Evolutionary conservation across 2,797 vertebrate species (phyloP), one percentile per base, ranked within the genome.

Genomic region (Antrozous pallidus): DNA sequence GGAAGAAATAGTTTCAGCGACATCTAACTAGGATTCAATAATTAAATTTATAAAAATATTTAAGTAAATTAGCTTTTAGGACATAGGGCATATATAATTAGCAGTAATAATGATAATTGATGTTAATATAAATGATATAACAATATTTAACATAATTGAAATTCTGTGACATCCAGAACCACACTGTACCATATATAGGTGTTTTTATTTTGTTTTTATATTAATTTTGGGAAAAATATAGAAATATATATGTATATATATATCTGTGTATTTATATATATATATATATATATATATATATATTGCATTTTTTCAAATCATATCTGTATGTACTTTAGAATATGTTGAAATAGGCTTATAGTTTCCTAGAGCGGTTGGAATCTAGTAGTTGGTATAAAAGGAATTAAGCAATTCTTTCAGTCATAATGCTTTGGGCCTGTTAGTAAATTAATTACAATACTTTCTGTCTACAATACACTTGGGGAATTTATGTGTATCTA

Each of bases 361-460:
- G 33, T 31, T 24, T 24, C 10, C 49, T 22, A 45, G 36, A 24
- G 42, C 81, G 1, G 4, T 47, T 93, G 24, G 20, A 67, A 24
- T 77, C 28, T 77, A 58, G 28, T 36, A 33, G 20, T 65, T 73
- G 51, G 9, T 56, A 54, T 93, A 81, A 17, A 13, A 56, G 3
- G 13, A 63, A 67, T 9, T 14, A 45, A 58, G 6, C 17, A 74
- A 38, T 87, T 83, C 45, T 91, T 93, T 94, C 56, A 93, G 31
- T 95, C 79, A 86, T 36, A 40, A 12, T 90, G 56, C 40, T 93
- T 63, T 71, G 42, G 17, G 78, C 31, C 42, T 92, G 87, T 65
- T 91, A 58, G 90, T 88, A 95, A 95, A 97, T 96, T 97, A 97
- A 97, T 97, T 96, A 95, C 10, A 74, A 40, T 79, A 47, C 86